These are phyloP conservation scores for Paradoxurus hermaphroditus DNA, from an alignment of 2,113 vertebrate species.

Conservation along the genomic window DNA sequence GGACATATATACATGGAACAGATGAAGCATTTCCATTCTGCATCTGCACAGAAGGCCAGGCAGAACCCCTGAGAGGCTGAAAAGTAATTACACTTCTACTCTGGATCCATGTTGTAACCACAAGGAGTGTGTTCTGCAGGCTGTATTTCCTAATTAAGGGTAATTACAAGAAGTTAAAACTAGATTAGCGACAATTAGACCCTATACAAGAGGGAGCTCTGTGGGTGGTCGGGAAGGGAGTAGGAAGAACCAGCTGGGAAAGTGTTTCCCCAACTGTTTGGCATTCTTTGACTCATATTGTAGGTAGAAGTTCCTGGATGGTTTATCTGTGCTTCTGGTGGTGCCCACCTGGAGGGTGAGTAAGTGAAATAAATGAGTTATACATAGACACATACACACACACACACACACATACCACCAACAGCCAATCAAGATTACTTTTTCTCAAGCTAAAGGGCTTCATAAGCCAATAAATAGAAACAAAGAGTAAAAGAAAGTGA, in stretches of 20 bases:
- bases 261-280: slow-evolving; percentile 39
- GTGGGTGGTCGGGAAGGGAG: slow-evolving; percentile 30
- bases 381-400: background rate
- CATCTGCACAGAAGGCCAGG: background rate
- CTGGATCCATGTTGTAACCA: slow-evolving; percentile 63
- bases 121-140: slow-evolving; percentile 59
- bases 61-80: slow-evolving; percentile 48
- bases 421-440: background rate
- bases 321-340: background rate
- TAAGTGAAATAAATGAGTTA: slow-evolving; percentile 15
- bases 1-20: background rate
- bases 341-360: background rate
- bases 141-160: slow-evolving; percentile 67
- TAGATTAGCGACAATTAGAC: slow-evolving; percentile 72
- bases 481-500: background rate
- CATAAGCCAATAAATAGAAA: background rate
- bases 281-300: background rate
- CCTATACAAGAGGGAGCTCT: slow-evolving; percentile 55
- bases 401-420: background rate
- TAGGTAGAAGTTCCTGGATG: background rate
- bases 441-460: background rate
- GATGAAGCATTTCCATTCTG: slow-evolving; percentile 13
- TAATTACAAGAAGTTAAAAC: slow-evolving; percentile 73
- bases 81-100: slow-evolving; percentile 62
- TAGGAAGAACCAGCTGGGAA: slow-evolving; percentile 54